Evolutionary conservation across 2,797 vertebrate species (phyloP).

Genomic region (Gobio occitaniae): DNA sequence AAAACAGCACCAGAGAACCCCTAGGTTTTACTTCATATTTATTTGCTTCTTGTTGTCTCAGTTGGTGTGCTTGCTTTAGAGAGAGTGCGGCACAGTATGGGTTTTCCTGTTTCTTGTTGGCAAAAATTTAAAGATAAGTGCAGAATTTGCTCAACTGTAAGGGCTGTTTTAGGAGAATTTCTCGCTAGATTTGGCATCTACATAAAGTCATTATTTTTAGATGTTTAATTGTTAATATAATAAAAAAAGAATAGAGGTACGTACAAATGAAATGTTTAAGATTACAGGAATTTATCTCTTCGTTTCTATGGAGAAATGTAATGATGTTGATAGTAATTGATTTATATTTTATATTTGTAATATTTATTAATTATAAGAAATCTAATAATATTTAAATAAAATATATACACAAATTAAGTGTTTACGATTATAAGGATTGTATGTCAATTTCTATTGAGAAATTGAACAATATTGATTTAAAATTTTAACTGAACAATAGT

Average conservation of each 20-base stretch:
- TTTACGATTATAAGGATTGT: too few species aligned
- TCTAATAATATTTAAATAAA: too few species aligned
- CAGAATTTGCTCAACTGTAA: background rate
- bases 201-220: background rate
- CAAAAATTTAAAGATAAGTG: background rate
- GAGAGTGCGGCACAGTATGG: slow-evolving; percentile 6
- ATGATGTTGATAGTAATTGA: background rate
- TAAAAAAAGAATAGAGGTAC: background rate
- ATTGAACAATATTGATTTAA: background rate
- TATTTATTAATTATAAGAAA: too few species aligned
- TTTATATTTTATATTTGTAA: too few species aligned
- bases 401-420: too few species aligned
- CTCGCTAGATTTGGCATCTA: background rate
- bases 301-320: background rate
- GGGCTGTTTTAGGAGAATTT: background rate
- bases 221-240: background rate
- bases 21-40: background rate
- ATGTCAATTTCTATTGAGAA: too few species aligned
- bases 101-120: background rate
- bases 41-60: background rate
- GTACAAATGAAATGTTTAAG: background rate
- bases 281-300: background rate
- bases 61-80: background rate
- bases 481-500: background rate
- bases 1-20: background rate